These are phyloP conservation scores for Baronia brevicornis DNA, from an alignment of 2,888 invertebrate genomes.

Conservation along the genomic window DNA sequence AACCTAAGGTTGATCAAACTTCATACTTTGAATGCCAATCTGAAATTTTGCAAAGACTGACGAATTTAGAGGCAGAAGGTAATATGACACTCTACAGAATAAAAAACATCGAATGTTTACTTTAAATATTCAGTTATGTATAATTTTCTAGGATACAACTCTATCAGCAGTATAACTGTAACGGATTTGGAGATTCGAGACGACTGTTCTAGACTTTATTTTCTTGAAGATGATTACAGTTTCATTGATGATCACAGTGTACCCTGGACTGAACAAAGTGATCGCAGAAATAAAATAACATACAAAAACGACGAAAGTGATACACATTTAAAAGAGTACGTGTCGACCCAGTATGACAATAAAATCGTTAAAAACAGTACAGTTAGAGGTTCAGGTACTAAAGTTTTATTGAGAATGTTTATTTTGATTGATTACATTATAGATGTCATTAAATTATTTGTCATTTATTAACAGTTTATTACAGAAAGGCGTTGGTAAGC, in stretches of 20 bases:
- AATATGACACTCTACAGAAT: too few species aligned
- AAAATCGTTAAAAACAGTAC: too few species aligned
- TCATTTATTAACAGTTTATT: too few species aligned
- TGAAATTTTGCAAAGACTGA: slow-evolving; percentile 52
- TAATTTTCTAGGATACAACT: slow-evolving; percentile 7
- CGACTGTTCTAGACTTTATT: slow-evolving; percentile 28
- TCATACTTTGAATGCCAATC: slow-evolving; percentile 51
- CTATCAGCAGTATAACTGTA: slow-evolving; percentile 19
- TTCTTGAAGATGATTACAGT: slow-evolving; percentile 28
- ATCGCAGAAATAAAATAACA: slow-evolving; percentile 5
- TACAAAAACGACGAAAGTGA: background rate
- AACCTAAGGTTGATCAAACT: slow-evolving; percentile 20
- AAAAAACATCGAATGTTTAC: too few species aligned
- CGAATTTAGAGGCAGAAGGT: slow-evolving; percentile 51
- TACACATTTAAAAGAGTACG: background rate
- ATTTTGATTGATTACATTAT: too few species aligned
- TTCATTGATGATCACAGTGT: slow-evolving; percentile 21
- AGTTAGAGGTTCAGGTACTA: too few species aligned
- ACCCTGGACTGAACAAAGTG: slow-evolving; percentile 20
- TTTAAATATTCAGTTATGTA: too few species aligned
- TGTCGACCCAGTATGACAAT: too few species aligned
- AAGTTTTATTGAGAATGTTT: too few species aligned
- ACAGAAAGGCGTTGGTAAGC: too few species aligned
- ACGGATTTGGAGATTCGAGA: slow-evolving; percentile 29
- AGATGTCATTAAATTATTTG: too few species aligned